Evolutionary conservation across 2,888 invertebrate species (phyloP).

Genomic region (Cephus sareptanus): DNA sequence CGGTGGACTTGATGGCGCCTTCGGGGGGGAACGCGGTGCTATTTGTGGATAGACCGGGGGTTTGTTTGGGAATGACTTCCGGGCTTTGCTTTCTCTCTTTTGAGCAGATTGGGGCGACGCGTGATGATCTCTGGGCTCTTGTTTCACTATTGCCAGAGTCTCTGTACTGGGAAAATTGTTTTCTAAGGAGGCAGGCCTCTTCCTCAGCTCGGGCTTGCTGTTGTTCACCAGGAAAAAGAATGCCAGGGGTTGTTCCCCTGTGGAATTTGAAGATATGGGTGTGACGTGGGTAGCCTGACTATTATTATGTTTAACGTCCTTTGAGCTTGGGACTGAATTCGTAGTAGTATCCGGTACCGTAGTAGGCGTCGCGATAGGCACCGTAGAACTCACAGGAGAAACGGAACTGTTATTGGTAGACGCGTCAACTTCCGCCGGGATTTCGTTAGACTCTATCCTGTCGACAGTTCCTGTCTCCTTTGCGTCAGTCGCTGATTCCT

Average conservation of each 20-base stretch:
- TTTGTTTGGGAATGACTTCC: slow-evolving; percentile 63
- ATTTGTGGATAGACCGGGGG: slow-evolving; percentile 40
- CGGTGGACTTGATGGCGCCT: slow-evolving; percentile 23
- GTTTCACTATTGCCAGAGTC: slow-evolving; percentile 32
- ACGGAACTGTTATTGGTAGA: not conserved
- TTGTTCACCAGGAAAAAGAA: slow-evolving; percentile 14
- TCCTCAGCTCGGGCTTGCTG: not conserved
- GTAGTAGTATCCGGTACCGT: not conserved
- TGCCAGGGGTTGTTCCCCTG: slow-evolving; percentile 4
- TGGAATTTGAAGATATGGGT: not conserved
- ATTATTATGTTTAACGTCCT: not conserved
- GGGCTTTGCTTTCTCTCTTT: slow-evolving; percentile 56
- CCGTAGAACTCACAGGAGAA: not conserved
- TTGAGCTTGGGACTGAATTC: slow-evolving; percentile 8
- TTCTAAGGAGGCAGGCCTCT: not conserved
- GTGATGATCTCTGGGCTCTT: slow-evolving; percentile 36
- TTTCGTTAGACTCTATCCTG: not conserved
- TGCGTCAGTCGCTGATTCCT: slow-evolving; percentile 23
- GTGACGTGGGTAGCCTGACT: not conserved
- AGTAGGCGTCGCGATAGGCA: not conserved
- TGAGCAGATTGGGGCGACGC: not conserved
- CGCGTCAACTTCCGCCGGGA: not conserved
- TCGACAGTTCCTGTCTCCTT: not conserved
- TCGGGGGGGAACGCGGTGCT: slow-evolving; percentile 29
- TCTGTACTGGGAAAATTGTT: slow-evolving; percentile 1